phyloP scores from a whole-genome alignment of 2,888 invertebrate genomes.

The Drosophila demipolita region DNA sequence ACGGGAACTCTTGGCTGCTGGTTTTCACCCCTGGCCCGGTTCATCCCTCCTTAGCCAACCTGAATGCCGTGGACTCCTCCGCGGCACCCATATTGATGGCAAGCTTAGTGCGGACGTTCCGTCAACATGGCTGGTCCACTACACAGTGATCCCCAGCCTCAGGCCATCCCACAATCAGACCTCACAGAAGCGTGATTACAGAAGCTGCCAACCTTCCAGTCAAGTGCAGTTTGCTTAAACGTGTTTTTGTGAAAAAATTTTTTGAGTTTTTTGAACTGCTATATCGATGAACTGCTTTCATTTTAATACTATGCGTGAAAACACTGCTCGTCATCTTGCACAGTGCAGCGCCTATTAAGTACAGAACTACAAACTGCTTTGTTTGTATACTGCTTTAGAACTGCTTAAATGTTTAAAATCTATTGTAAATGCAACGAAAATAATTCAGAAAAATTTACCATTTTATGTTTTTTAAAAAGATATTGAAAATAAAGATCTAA shows the following conservation, averaged over 20 bases:
- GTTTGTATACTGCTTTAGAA: not conserved
- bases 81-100: slow-evolving; percentile 97
- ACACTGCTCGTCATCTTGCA: not conserved
- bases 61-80: slow-evolving; percentile 93
- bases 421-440: no score
- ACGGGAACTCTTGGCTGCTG: slow-evolving; percentile 99
- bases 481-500: not conserved
- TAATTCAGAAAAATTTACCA: no score
- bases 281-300: not conserved
- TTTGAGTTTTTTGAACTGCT: no score
- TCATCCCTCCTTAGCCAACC: slow-evolving; percentile 98
- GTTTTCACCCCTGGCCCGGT: slow-evolving; percentile 99
- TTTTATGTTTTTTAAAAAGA: not conserved
- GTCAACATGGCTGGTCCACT: slow-evolving; percentile 89
- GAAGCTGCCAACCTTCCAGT: slow-evolving; percentile 99
- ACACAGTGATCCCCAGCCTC: slow-evolving; percentile 92
- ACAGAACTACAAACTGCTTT: not conserved
- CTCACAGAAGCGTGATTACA: slow-evolving; percentile 99
- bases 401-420: not conserved
- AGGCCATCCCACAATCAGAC: slow-evolving; percentile 96
- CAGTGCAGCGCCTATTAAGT: no score
- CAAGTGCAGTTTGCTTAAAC: no score
- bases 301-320: not conserved
- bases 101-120: slow-evolving; percentile 98
- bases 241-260: no score